Evolutionary conservation across 2,888 invertebrate genomes (phyloP).

Genomic region (Habroteleia sp.): DNA sequence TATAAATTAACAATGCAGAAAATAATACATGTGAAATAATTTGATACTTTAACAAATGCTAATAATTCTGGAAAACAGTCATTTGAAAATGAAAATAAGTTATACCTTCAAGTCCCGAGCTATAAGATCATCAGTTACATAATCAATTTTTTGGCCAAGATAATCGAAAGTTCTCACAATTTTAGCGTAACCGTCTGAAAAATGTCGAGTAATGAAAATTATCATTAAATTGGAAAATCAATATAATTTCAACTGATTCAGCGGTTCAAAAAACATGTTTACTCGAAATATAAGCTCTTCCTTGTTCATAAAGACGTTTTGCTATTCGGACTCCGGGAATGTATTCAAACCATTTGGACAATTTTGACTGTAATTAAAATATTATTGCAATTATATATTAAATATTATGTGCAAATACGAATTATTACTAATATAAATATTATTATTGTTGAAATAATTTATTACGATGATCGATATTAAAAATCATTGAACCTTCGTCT

Average conservation of each 20-base stretch:
- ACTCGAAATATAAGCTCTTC: conserved; percentile 70
- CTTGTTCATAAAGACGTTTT: conserved; percentile 68
- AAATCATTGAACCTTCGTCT: too few species aligned
- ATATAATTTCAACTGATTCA: conserved; percentile 1
- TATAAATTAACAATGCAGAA: too few species aligned
- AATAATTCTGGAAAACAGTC: too few species aligned
- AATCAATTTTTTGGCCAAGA: conserved; percentile 69
- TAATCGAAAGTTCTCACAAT: conserved; percentile 69
- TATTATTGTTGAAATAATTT: too few species aligned
- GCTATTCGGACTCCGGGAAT: conserved; percentile 70
- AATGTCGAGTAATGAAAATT: conserved; percentile 13
- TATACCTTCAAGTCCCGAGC: conserved; percentile 70
- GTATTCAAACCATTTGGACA: conserved; percentile 68
- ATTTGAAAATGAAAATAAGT: not conserved
- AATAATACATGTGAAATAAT: too few species aligned
- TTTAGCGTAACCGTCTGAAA: conserved; percentile 68
- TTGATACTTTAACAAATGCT: not conserved
- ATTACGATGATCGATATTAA: too few species aligned
- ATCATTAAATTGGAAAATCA: conserved; percentile 7
- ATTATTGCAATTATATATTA: too few species aligned
- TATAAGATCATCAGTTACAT: conserved; percentile 69
- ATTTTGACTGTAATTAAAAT: conserved; percentile 64
- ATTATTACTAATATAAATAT: too few species aligned
- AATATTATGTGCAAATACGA: too few species aligned
- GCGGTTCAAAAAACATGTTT: conserved; percentile 22